Evolutionary conservation across 92 coral and sea anemone genomes (phyloP).

Genomic region (Bergia sp.): DNA sequence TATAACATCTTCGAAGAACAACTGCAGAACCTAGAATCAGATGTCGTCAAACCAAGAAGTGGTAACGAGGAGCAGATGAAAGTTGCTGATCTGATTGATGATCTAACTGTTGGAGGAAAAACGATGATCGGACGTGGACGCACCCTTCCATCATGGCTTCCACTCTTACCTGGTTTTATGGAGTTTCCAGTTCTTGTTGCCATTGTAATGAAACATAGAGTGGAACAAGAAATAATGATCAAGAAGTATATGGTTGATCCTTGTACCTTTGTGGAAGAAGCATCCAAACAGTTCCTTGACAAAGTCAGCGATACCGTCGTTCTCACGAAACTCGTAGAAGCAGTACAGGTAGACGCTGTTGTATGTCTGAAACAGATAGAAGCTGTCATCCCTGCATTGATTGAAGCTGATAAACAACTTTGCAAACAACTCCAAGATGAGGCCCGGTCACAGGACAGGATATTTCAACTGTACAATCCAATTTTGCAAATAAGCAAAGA

Average conservation of each 20-base stretch:
- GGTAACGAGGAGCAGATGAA: neutral
- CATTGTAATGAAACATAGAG: too few relatives aligned
- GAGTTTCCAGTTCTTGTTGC: too few relatives aligned
- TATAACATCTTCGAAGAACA: neutral
- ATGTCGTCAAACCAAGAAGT: neutral
- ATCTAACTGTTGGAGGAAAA: neutral
- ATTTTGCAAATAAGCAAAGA: neutral
- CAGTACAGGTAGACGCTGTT: neutral
- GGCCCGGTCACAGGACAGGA: neutral
- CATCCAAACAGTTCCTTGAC: neutral
- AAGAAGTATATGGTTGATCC: conserved; percentile 32
- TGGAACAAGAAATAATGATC: too few relatives aligned
- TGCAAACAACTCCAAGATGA: conserved; percentile 16
- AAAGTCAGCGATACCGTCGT: neutral
- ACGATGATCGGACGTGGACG: too few relatives aligned
- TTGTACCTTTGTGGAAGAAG: conserved; percentile 40
- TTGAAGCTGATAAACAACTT: conserved; percentile 18
- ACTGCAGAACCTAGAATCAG: neutral
- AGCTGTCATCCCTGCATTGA: conserved; percentile 5
- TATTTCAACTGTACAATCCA: neutral
- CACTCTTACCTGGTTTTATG: too few relatives aligned
- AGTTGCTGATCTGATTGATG: neutral
- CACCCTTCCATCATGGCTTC: too few relatives aligned
- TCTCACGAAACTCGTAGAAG: neutral
- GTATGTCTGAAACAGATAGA: neutral